Base-by-base conservation (phyloP, 92 coral and sea anemone genomes). In the Phenganax stokvisi region DNA sequence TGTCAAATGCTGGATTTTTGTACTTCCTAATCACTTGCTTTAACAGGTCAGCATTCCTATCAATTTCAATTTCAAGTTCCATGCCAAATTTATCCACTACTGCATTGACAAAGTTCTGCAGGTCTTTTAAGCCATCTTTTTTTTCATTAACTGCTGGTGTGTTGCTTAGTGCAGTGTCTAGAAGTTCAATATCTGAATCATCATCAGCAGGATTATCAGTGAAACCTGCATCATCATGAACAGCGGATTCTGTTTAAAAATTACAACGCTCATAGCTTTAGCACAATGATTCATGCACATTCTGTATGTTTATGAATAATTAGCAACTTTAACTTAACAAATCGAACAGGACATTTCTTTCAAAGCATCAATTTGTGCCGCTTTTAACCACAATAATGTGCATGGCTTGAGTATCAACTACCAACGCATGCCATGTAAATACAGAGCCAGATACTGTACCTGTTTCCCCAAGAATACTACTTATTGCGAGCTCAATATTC, bases 1-100 rank as follows among this genome's bases (percentile, higher is more conserved):
- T 72, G 85, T 80, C 80, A 62, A 85, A 85, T 8, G 63, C 61
- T 15, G 84, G 81, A 12, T 80, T 85, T 51, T 85, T 85, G 55
- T 85, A 85, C 56, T 80, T 85, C 70, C 87, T 70, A 9, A 85
- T 69, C 71, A 85, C 80, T 79, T 85, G 87, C 58, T 47, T 54
- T 58, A 85, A 71, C 27, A 85, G 16, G 47, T 80, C 80, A 54
- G 28, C 58, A 53, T 71, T 44, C 55, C 80, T 79, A 73, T 79
- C 51, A 57, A 79, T 73, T 29, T 57, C 53, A 17, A 85, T 57
- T 15, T 85, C 80, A 15, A 58, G 51, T 51, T 85, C 85, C 55
- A 67, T 62, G 6, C 72, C 78, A 85, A 79, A 62, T 85, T 59
- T 83, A 37, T 57, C 69, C 17, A 79, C 84, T 37, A 71, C 87